Evolutionary conservation across 2,113 vertebrate genomes (phyloP).

Genomic region (Microcebus tavaratra): DNA sequence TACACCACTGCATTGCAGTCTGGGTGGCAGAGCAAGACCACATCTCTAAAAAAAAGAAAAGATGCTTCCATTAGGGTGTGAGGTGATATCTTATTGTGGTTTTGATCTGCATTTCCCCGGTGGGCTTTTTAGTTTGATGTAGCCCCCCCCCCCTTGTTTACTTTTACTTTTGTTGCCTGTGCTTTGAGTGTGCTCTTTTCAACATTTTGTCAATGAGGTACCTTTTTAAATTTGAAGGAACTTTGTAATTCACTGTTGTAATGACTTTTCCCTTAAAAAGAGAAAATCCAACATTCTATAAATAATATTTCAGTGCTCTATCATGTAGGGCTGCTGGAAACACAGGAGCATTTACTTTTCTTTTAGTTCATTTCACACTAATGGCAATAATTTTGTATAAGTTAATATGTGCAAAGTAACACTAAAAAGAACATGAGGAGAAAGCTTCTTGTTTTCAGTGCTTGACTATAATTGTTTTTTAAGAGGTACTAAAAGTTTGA

Average conservation of each 20-base stretch:
- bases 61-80: background rate
- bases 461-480: conserved; percentile 51
- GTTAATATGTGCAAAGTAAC: conserved; percentile 44
- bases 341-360: background rate
- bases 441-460: conserved; percentile 26
- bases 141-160: background rate
- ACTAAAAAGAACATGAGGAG: background rate
- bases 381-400: background rate
- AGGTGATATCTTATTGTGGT: background rate
- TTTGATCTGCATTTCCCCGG: background rate
- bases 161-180: background rate
- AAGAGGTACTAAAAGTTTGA: conserved; percentile 78
- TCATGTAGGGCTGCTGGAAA: background rate
- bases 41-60: background rate
- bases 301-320: background rate
- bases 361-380: background rate
- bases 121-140: background rate
- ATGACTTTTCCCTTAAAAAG: background rate
- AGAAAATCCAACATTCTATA: background rate
- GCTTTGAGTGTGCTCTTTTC: background rate
- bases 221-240: conserved; percentile 27
- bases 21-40: too few relatives aligned
- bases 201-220: background rate
- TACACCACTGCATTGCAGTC: too few relatives aligned
- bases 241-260: background rate